These are phyloP conservation scores for Dicrurus megarhynchus DNA, from an alignment of 2,113 vertebrate species.

Conservation along the genomic window DNA sequence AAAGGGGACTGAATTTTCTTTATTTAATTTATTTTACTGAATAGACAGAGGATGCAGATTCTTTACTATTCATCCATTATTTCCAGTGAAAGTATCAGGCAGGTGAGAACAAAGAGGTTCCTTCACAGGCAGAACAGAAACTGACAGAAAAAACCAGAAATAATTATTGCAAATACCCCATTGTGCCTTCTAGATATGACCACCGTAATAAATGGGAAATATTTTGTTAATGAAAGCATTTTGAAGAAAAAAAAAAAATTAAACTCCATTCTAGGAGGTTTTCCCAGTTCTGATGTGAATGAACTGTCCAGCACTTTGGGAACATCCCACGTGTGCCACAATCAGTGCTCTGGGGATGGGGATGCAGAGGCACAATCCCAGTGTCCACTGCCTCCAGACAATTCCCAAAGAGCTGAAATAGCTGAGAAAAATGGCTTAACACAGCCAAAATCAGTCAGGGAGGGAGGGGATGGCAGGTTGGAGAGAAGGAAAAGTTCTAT, in stretches of 20 bases:
- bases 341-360: accelerated
- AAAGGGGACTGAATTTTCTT: not conserved
- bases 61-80: not conserved
- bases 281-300: not conserved
- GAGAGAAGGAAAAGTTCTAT: not conserved
- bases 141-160: not conserved
- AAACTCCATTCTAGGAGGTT: not conserved
- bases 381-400: not conserved
- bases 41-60: not conserved
- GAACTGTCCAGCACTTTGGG: not conserved
- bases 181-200: not conserved
- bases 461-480: not conserved
- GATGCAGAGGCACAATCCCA: not conserved
- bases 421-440: not conserved
- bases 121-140: not conserved
- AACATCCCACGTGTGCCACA: accelerated
- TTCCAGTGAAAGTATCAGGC: not conserved
- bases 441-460: not conserved
- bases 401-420: not conserved
- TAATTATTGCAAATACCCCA: not conserved
- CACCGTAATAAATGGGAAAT: not conserved
- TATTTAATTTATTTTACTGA: not conserved
- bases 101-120: not conserved
- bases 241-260: not conserved
- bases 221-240: not conserved